These are phyloP conservation scores for Hippoglossus hippoglossus DNA, from an alignment of 2,797 vertebrate genomes.

Conservation along the genomic window DNA sequence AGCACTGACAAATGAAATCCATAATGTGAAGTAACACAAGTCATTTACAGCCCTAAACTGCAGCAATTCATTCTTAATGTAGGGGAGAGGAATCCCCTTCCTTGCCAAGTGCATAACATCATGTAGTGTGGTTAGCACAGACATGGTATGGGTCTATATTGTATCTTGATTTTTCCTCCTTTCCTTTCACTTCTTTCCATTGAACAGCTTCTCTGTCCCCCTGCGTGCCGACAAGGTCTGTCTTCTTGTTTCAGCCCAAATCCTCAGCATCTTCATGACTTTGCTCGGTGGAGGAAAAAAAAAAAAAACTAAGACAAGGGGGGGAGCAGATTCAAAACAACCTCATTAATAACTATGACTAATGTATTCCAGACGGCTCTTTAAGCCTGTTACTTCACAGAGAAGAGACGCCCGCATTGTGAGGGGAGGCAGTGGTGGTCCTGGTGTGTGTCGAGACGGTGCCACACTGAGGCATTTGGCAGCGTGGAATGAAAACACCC, in stretches of 20 bases:
- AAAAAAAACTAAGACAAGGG: constrained; percentile 35
- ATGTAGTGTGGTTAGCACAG: constrained; percentile 42
- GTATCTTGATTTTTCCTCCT: constrained; percentile 37
- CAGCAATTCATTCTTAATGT: constrained; percentile 19
- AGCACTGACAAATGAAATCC: constrained; percentile 7
- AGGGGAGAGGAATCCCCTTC: constrained; percentile 28
- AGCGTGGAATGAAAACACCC: constrained; percentile 64
- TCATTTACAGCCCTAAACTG: constrained; percentile 13
- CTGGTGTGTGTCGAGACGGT: constrained; percentile 63
- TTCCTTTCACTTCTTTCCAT: constrained; percentile 14
- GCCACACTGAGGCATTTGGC: constrained; percentile 66
- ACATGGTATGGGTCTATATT: constrained; percentile 17
- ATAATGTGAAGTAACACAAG: constrained; percentile 7
- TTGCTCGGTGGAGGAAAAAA: constrained; percentile 42
- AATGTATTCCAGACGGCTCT: constrained; percentile 80
- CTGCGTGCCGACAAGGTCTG: constrained; percentile 40
- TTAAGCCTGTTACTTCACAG: constrained; percentile 68
- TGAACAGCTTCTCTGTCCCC: constrained; percentile 27
- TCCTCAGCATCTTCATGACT: constrained; percentile 57
- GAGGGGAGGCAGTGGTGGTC: constrained; percentile 43
- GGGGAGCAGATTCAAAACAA: constrained; percentile 69
- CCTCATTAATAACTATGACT: constrained; percentile 80
- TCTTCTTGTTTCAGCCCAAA: constrained; percentile 48
- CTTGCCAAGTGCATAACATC: constrained; percentile 53
- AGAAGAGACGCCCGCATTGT: constrained; percentile 49